A percentile compares a stretch with the other conserved stretches of the same genome.
phyloP scores from a whole-genome alignment of 2,797 vertebrate species.

The Sebastes variabilis region DNA sequence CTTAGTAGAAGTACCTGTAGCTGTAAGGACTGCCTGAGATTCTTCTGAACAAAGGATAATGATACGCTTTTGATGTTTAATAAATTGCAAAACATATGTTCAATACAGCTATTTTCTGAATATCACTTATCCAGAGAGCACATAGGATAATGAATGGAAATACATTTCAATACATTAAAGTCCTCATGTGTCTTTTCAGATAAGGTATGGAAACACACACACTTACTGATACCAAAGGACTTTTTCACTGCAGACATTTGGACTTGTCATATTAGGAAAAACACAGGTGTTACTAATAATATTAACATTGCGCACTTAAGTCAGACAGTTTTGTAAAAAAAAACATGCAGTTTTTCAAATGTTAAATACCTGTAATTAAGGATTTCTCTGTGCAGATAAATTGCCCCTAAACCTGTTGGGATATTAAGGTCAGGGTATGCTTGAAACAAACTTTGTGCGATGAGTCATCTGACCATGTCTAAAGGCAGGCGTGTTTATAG shows the following conservation, averaged over 20 bases:
- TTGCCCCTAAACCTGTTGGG: not conserved
- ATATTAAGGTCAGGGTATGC: not conserved
- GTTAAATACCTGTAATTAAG: not conserved
- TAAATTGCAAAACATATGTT: not conserved
- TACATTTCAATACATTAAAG: not conserved
- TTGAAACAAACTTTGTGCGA: not conserved
- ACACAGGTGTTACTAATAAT: not conserved
- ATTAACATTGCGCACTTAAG: too few relatives aligned
- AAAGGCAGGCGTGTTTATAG: not conserved
- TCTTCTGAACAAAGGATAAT: not conserved
- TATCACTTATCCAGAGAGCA: not conserved
- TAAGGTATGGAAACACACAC: not conserved
- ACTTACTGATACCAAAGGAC: not conserved
- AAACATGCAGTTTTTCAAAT: too few relatives aligned
- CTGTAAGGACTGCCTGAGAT: not conserved
- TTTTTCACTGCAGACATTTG: not conserved
- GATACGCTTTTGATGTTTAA: not conserved
- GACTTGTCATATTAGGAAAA: not conserved
- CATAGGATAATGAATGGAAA: not conserved
- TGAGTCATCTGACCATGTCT: not conserved
- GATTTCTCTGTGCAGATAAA: not conserved
- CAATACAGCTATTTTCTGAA: not conserved
- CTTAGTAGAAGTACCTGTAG: not conserved
- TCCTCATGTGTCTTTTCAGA: not conserved
- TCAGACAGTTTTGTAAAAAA: too few relatives aligned